Evolutionary conservation across 2,888 invertebrate genomes (phyloP), one percentile per base, ranked within the genome.

Genomic region (Xestia ashworthii): DNA sequence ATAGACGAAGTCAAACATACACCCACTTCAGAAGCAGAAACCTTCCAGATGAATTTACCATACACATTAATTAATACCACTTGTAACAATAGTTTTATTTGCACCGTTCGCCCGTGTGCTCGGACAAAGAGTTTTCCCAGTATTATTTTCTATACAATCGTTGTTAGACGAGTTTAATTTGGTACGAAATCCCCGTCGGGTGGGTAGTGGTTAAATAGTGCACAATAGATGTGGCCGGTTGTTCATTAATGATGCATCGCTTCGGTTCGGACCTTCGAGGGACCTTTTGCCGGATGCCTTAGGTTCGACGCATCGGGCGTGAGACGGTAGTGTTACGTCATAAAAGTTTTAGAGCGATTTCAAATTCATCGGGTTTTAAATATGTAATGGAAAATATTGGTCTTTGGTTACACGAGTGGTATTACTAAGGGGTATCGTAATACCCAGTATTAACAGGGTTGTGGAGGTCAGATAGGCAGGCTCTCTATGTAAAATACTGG

Each of bases 141-240:
- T 78, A 92, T 94, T 95, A 94, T 94, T 95, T 95, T 95, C 94
- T 91, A 94, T 94, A 93, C 93, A 94, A 92, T 93, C 93, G 93
- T 90, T 84, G 83, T 86, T 86, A 73, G 92, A 90, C 87, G 89
- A 90, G 93, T 94, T 95, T 93, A 93, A 94, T 94, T 95, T 92
- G 87, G 90, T 86, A 80, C 88, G 87, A 92, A 91, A 91, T 92
- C 91, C 92, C 90, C 84, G 84, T 83, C 84, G 89, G 90, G 89
- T 87, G 92, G 93, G 92, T 93, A 92, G 93, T 94, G 91, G 94
- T 95, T 94, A 95, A 96, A 95, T 95, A 95, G 94, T 95, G 94
- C 92, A 96, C 96, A 96, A 96, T 96, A 94, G 94, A 93, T 92
- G 93, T 93, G 94, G 94, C 91, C 92, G 90, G 92, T 86, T 79